Evolutionary conservation across 2,113 vertebrate genomes (phyloP), one percentile per base, ranked within the genome.

Genomic region (Dipodomys spectabilis): DNA sequence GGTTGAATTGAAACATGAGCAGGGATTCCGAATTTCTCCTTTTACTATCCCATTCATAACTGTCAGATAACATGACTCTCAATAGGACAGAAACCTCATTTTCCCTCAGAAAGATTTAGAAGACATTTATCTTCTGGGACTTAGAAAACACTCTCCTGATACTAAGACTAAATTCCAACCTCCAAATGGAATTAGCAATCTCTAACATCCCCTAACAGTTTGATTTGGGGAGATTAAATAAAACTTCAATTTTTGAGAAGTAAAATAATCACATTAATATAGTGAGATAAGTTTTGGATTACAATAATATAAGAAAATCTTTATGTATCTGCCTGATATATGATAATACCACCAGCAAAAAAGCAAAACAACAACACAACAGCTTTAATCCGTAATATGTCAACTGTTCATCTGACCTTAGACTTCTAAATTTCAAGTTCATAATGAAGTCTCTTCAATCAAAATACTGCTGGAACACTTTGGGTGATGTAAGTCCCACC

Each of bases 391-490:
- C 27, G 71, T 23, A 82, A 72, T 79, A 23, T 67, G 23, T 6
- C 74, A 92, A 65, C 2, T 78, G 22, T 6, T 95, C 32, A 62
- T 75, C 82, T 78, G 53, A 35, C 78, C 49, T 74, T 84, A 25
- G 53, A 95, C 91, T 87, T 88, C 85, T 13, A 23, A 94, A 7
- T 78, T 83, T 64, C 53, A 94, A 62, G 18, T 74, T 4, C 25
- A 78, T 15, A 91, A 62, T 91, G 57, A 89, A 19, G 3, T 65
- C 32, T 78, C 19, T 88, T 57, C 49, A 25, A 64, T 82, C 64
- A 95, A 93, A 95, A 92, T 78, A 93, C 13, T 62, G 23, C 27
- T 35, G n/a, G 79, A 69, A 39, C 53, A 88, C 39, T 64, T 69
- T 67, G 32, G 30, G 22, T 93, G 79, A 81, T 87, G 83, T 87